Evolutionary conservation across 2,888 invertebrate genomes (phyloP).

Genomic region (Scaptomyza flava): DNA sequence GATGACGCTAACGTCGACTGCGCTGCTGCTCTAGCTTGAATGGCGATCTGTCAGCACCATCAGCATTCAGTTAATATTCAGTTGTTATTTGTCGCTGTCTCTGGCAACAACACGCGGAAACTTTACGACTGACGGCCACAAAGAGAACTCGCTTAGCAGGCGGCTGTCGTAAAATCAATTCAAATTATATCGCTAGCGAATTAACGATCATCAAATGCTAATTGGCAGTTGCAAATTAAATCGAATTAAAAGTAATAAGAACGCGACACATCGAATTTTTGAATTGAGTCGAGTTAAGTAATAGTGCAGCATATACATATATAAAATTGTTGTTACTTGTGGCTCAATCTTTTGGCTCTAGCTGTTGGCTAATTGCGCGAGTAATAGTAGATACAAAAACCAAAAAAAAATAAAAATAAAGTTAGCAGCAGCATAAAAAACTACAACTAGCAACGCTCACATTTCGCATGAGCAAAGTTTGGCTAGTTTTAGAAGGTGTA

Average conservation of each 20-base stretch:
- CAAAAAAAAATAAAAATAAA: slow-evolving; percentile 12
- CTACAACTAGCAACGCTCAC: slow-evolving; percentile 37
- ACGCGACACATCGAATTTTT: slow-evolving; percentile 25
- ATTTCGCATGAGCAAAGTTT: slow-evolving; percentile 64
- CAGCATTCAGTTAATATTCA: slow-evolving; percentile 42
- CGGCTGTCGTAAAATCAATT: slow-evolving; percentile 15
- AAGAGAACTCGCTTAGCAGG: slow-evolving; percentile 27
- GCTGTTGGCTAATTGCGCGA: slow-evolving; percentile 70
- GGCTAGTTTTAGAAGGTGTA: slow-evolving; percentile 50
- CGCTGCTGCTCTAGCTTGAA: slow-evolving; percentile 44
- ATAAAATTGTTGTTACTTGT: slow-evolving; percentile 19
- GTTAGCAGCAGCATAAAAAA: slow-evolving; percentile 16
- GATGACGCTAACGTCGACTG: slow-evolving; percentile 16
- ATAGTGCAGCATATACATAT: slow-evolving; percentile 7
- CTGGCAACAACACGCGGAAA: slow-evolving; percentile 68
- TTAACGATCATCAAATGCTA: slow-evolving; percentile 10
- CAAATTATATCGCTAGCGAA: slow-evolving; percentile 1
- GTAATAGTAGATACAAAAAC: slow-evolving; percentile 54
- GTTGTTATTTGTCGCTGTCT: slow-evolving; percentile 59
- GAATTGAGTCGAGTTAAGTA: slow-evolving; percentile 44
- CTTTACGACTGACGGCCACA: slow-evolving; percentile 20
- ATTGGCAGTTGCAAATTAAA: slow-evolving; percentile 29
- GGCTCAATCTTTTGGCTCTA: slow-evolving; percentile 46
- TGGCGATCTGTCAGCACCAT: slow-evolving; percentile 65
- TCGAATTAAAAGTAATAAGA: slow-evolving; percentile 33